Conservation (phyloP, 2,888 invertebrate genomes). For the Cryptophagus acutangulus region DNA sequence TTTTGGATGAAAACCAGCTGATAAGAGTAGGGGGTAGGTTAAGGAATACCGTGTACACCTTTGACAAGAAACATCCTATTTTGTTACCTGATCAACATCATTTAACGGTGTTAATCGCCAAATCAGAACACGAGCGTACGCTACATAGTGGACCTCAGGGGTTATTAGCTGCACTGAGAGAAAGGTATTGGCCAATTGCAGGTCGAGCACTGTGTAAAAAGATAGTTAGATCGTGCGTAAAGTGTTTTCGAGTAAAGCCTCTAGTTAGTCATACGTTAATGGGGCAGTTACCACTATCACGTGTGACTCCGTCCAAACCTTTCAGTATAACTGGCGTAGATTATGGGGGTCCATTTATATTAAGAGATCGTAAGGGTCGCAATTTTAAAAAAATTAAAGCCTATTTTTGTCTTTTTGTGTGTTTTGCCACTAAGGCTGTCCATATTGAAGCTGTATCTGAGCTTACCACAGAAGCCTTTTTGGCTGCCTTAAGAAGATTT, state of each 20-base stretch:
- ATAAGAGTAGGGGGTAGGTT: constrained; percentile 11
- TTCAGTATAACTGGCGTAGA: constrained; percentile 14
- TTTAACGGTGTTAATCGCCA: background rate
- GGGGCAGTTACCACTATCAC: constrained; percentile 10
- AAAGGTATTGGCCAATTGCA: constrained; percentile 7
- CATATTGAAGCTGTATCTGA: constrained; percentile 13
- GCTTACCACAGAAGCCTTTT: constrained; percentile 10
- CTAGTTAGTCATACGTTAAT: background rate
- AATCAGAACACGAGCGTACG: background rate
- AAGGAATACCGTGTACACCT: background rate
- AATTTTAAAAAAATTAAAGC: constrained; percentile 8
- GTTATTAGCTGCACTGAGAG: constrained; percentile 2
- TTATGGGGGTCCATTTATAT: constrained; percentile 9
- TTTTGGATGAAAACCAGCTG: no score
- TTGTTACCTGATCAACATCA: constrained; percentile 7
- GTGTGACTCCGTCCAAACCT: constrained; percentile 6
- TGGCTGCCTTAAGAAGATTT: constrained; percentile 11
- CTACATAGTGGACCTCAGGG: constrained; percentile 9
- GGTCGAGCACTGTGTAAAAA: background rate
- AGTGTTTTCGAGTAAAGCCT: constrained; percentile 8
- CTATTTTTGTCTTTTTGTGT: constrained; percentile 11
- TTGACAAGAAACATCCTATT: constrained; percentile 9
- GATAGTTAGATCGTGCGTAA: constrained; percentile 4
- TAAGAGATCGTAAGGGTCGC: background rate
- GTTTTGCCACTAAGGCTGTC: constrained; percentile 12